phyloP scores from a whole-genome alignment of 2,797 vertebrate genomes.

The Anguilla anguilla region DNA sequence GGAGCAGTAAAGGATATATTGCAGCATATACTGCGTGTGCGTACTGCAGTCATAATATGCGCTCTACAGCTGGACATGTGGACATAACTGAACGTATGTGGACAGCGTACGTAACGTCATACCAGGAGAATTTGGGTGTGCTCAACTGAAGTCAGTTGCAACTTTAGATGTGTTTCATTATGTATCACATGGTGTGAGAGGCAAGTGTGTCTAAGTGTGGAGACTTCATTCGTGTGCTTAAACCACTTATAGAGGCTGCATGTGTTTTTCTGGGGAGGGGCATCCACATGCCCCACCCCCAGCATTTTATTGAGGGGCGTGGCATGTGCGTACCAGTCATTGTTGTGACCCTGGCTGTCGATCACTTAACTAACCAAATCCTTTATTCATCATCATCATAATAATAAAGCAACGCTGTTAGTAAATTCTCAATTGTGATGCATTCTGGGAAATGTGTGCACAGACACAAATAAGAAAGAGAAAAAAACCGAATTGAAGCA shows the following conservation, averaged over 20 bases:
- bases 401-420: not conserved
- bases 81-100: not conserved
- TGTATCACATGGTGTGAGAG: not conserved
- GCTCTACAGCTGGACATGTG: not conserved
- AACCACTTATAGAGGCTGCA: not conserved
- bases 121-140: not conserved
- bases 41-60: conserved; percentile 50
- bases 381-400: not conserved
- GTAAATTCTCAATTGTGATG: not conserved
- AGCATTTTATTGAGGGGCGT: not conserved
- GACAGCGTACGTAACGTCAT: not conserved
- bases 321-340: not conserved
- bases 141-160: not conserved
- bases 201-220: not conserved
- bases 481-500: not conserved
- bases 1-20: not conserved
- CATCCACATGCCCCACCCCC: not conserved
- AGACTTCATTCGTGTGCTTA: not conserved
- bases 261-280: not conserved
- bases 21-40: conserved; percentile 34
- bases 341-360: not conserved
- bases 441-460: conserved; percentile 2
- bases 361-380: not conserved
- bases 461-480: not conserved
- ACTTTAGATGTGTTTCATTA: not conserved